Base-by-base conservation (phyloP, 2,797 vertebrate species). In the Thunnus albacares region DNA sequence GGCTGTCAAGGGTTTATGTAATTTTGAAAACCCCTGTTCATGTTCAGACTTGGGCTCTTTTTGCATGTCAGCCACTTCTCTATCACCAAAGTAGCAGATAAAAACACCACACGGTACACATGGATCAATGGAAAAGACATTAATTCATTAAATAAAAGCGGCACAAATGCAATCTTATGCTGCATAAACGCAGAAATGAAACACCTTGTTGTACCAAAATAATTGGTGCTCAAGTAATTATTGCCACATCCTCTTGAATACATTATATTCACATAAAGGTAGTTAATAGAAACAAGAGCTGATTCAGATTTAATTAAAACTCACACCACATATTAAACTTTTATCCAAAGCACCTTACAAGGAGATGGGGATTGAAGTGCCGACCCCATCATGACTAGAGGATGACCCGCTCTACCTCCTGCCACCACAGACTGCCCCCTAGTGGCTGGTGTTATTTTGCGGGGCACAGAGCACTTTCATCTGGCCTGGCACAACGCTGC, bases 401-500 rank as follows among this genome's bases (percentile, higher is more conserved):
- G 33, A 35, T 35, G 33, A 35, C 38, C 38, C 9, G 38, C 13
- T 43, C 13, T 43, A 13, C 41, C 41, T 43, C 12, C 12, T 41
- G 11, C 38, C 38, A 41, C 38, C 38, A 41, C 38, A 43, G 41
- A 11, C 41, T 43, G 41, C 12, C 41, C 41, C 41, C 13, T 33
- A 6, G 6, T 33, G 30, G 30, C 30, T 58, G 76, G 71, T 66
- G 77, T 75, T 87, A 77, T 85, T 86, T 78, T 43, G 81, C 11
- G 65, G 74, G 76, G 59, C 75, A 72, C 26, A 13, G 3, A 56
- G 56, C 49, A 20, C 79, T 91, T 91, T 87, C 73, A 80, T 91
- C 87, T 83, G 75, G 80, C 84, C 80, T 76, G 88, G 88, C 89
- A 87, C 67, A 3, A 28, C 66, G 15, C 60, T 81, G 65, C n/a